Evolutionary conservation across 2,113 vertebrate genomes (phyloP), one percentile per base, ranked within the genome.

Genomic region (Ancistrus triradiatus): DNA sequence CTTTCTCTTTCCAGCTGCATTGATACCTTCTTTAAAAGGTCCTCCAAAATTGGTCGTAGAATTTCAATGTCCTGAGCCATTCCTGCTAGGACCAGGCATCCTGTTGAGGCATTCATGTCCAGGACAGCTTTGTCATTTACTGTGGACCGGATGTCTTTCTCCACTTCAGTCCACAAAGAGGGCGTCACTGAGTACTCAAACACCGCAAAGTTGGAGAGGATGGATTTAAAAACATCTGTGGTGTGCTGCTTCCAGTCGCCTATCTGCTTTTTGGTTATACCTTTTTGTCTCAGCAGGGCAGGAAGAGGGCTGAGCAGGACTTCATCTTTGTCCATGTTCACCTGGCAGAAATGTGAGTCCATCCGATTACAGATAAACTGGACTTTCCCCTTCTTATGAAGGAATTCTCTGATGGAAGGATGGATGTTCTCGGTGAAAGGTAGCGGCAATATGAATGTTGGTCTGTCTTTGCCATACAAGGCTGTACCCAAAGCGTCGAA

Each of bases 401-500:
- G 83, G 65, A 92, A 93, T 1, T 69, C 63, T 80, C 83, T 86
- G 66, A 94, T 47, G 1, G 77, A 9, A 0, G 22, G 77, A 51
- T 83, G 76, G 64, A 96, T 31, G 2, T 1, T 51, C 49, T 91
- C 55, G 11, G 50, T 82, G 63, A 92, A 43, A 15, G 92, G 73
- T 14, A 90, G 78, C 0, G 91, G 94, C 44, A 89, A 69, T 69
- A 86, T 90, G 69, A 90, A 80, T 18, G 68, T 40, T 0, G 90
- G 90, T 0, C 87, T 86, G 0, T 87, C 79, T 48, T 85, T 81
- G 21, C 90, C 89, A 17, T 93, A 94, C 0, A 96, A 73, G 43
- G 88, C 87, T 10, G 80, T 66, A 58, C 80, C 79, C 75, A 95
- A 69, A 0, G 84, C 91, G 11, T 33, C 0, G 0, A 88, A 89